phyloP scores from a whole-genome alignment of 2,797 vertebrate species.

The Chiloscyllium punctatum region DNA sequence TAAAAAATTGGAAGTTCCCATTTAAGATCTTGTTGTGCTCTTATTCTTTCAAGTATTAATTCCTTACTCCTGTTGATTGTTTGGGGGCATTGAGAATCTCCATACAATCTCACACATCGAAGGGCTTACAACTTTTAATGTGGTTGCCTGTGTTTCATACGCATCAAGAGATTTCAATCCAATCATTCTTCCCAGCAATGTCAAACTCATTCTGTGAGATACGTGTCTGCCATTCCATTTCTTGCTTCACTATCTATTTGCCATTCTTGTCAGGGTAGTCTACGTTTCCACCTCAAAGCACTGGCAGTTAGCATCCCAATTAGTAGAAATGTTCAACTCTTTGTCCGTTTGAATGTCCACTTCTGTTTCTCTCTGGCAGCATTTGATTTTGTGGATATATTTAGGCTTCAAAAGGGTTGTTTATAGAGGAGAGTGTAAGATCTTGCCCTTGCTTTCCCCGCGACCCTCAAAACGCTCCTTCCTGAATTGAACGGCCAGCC shows the following conservation, averaged over 20 bases:
- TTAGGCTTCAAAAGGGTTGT: background rate
- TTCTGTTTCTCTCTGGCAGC: background rate
- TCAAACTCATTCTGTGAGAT: background rate
- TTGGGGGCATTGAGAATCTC: background rate
- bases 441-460: background rate
- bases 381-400: background rate
- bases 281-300: too few species aligned
- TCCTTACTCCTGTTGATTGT: background rate
- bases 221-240: background rate
- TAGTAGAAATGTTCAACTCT: too few species aligned
- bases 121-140: background rate
- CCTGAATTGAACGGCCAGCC: background rate
- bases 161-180: background rate
- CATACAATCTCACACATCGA: background rate
- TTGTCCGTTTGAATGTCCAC: too few species aligned
- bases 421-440: background rate
- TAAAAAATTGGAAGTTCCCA: background rate
- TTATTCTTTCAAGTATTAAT: background rate
- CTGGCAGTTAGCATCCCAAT: too few species aligned
- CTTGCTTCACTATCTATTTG: background rate
- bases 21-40: background rate
- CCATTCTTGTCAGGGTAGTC: too few species aligned
- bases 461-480: background rate
- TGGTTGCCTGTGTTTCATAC: background rate
- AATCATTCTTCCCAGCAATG: background rate